Conservation (phyloP, 2,888 invertebrate species). For the Pseudococcus longispinus region DNA sequence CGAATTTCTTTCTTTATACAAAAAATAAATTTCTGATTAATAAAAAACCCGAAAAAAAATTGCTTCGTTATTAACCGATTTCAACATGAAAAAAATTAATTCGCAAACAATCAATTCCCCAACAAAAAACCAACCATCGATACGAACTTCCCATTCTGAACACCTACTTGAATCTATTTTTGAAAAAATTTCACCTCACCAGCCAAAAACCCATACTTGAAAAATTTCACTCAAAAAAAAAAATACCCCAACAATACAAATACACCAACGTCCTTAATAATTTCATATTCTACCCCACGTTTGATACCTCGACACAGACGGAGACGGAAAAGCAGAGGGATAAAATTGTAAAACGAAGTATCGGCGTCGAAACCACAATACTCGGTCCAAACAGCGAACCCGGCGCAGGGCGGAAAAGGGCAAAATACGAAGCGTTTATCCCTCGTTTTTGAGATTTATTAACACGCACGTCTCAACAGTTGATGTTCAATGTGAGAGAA, state of each 20-base stretch:
- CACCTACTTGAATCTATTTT: too few relatives aligned
- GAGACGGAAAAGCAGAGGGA: not conserved
- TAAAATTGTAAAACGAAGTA: not conserved
- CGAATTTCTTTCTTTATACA: too few relatives aligned
- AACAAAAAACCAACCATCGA: too few relatives aligned
- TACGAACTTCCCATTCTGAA: too few relatives aligned
- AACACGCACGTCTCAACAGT: conserved; percentile 38
- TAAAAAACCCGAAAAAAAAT: too few relatives aligned
- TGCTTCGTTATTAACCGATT: too few relatives aligned
- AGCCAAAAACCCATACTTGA: too few relatives aligned
- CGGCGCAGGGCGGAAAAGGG: not conserved
- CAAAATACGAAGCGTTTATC: not conserved
- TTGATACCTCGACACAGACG: not conserved
- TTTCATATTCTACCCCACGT: not conserved
- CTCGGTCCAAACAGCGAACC: not conserved
- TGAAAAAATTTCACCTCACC: too few relatives aligned
- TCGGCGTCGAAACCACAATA: conserved; percentile 23
- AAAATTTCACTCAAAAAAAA: not conserved
- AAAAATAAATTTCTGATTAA: too few relatives aligned
- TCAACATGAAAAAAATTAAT: too few relatives aligned
- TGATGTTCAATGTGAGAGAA: conserved; percentile 25
- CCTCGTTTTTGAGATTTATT: conserved; percentile 16
- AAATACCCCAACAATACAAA: not conserved
- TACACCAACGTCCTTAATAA: not conserved
- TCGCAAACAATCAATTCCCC: too few relatives aligned